Conservation (phyloP, 2,113 vertebrate genomes). For the Cygnus buccinator region DNA sequence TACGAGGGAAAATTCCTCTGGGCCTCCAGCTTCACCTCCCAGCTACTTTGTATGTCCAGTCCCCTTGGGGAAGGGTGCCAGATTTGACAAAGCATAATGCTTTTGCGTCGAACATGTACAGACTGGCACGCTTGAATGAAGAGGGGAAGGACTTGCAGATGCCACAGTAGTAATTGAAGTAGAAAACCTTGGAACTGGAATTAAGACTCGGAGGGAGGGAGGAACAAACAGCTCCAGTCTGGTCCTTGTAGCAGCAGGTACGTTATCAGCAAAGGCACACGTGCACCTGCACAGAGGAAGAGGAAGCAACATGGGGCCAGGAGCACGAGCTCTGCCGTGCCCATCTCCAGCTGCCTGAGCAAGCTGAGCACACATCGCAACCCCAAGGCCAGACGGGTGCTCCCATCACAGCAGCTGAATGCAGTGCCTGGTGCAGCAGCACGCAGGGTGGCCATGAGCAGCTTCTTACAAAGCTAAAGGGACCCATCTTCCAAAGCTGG, state of each 20-base stretch:
- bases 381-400: not conserved
- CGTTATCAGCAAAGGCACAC: not conserved
- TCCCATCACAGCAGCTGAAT: not conserved
- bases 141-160: not conserved
- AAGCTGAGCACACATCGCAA: not conserved
- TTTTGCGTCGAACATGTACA: not conserved
- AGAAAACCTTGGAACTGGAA: not conserved
- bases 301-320: not conserved
- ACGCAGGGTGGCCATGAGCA: not conserved
- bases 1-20: not conserved
- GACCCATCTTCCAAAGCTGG: not conserved
- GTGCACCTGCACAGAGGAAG: not conserved
- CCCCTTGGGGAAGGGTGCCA: not conserved
- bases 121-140: not conserved
- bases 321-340: fast-evolving
- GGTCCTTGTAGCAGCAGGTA: not conserved
- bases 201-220: not conserved
- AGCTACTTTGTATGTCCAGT: not conserved
- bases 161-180: not conserved
- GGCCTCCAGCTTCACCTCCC: not conserved
- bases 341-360: fast-evolving
- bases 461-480: not conserved
- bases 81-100: not conserved
- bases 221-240: fast-evolving
- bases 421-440: fast-evolving